phyloP scores from a whole-genome alignment of 2,113 vertebrate species.

The Macquaria australasica region DNA sequence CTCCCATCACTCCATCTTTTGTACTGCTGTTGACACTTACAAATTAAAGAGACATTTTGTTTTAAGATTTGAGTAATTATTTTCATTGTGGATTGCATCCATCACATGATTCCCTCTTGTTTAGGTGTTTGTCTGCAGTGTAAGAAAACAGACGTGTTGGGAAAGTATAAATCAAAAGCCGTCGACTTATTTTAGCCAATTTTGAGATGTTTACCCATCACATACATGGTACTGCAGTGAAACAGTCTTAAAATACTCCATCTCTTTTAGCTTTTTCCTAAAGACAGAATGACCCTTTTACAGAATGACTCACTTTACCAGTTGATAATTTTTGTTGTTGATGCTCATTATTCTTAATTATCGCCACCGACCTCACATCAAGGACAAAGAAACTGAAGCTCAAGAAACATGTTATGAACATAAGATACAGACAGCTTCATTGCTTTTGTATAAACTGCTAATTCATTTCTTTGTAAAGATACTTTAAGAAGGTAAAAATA shows the following conservation, averaged over 20 bases:
- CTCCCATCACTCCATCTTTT: conserved; percentile 99
- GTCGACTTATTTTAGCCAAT: not conserved
- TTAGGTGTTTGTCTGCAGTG: not conserved
- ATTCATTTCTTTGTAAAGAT: not conserved
- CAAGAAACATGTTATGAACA: not conserved
- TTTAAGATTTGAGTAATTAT: conserved; percentile 88
- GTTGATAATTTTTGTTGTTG: not conserved
- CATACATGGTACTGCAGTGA: not conserved
- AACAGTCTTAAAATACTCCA: not conserved
- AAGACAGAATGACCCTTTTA: not conserved
- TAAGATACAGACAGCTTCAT: not conserved
- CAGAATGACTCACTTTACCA: not conserved
- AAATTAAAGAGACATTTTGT: conserved; percentile 99
- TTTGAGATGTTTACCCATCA: not conserved
- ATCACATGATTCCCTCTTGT: not conserved
- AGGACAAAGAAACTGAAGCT: not conserved
- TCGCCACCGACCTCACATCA: not conserved
- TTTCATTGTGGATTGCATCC: conserved; percentile 20
- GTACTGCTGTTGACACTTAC: conserved; percentile 99
- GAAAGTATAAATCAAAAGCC: not conserved
- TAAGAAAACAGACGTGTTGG: not conserved
- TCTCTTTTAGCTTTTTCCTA: not conserved
- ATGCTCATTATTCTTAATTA: not conserved
- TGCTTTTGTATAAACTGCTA: not conserved
- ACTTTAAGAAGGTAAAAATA: not conserved